Percentiles rank a stretch among this genome's conserved stretches.
Evolutionary conservation across 2,797 vertebrate species (phyloP).

Genomic region (Trachops cirrhosus): DNA sequence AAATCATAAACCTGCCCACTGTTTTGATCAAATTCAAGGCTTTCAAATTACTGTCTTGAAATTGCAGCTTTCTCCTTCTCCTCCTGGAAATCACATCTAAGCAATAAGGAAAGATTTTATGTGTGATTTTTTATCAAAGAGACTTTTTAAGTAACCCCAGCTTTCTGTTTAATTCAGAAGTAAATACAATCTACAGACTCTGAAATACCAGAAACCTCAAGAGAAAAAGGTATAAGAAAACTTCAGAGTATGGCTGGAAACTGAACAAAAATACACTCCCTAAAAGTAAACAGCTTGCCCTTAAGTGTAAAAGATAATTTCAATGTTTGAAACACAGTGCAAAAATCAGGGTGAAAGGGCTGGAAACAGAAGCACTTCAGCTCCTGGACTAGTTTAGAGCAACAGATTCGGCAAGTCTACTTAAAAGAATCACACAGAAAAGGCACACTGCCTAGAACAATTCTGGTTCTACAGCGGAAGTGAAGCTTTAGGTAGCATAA

Average conservation of each 20-base stretch:
- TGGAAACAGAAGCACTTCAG: neutral
- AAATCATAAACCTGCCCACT: neutral
- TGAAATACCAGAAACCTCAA: neutral
- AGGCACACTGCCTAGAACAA: neutral
- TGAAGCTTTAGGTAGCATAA: neutral
- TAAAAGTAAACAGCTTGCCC: neutral
- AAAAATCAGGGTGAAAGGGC: neutral
- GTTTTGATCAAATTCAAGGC: neutral
- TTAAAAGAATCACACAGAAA: neutral
- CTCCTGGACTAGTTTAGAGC: neutral
- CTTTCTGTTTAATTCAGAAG: neutral
- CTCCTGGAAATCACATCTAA: neutral
- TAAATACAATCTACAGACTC: neutral
- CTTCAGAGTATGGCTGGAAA: neutral
- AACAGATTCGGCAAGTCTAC: neutral
- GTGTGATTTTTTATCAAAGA: neutral
- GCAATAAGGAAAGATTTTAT: neutral
- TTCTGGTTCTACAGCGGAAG: neutral
- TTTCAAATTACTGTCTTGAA: neutral
- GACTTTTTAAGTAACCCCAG: neutral
- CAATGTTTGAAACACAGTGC: neutral
- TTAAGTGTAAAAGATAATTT: neutral
- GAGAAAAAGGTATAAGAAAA: neutral
- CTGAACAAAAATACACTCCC: neutral
- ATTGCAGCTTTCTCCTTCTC: neutral